These are phyloP conservation scores for Rhynchophorus ferrugineus DNA, from an alignment of 1,140 invertebrate genomes.

Conservation along the genomic window DNA sequence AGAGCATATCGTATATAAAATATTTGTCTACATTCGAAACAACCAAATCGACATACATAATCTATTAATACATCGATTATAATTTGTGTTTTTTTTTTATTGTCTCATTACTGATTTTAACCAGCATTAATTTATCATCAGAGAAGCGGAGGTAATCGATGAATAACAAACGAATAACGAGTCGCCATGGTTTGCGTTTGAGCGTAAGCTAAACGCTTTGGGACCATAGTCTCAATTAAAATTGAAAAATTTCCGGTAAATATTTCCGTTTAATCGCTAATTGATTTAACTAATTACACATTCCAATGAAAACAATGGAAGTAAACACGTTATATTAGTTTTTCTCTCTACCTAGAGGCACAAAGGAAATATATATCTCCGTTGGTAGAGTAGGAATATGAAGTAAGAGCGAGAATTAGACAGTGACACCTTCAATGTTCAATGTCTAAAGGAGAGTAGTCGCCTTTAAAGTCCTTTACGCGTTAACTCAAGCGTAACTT, in stretches of 20 bases:
- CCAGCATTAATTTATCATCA: constrained; percentile 25
- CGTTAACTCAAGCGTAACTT: constrained; percentile 17
- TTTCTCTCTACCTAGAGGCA: too few relatives aligned
- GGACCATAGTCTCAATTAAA: background rate
- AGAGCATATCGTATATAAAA: too few relatives aligned
- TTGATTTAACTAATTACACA: background rate
- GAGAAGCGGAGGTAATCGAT: constrained; percentile 25
- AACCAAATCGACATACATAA: background rate
- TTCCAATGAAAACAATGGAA: background rate
- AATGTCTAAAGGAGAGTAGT: constrained; percentile 4
- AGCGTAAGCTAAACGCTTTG: background rate
- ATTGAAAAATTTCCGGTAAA: background rate
- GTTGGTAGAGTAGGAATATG: too few relatives aligned
- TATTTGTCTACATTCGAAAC: background rate
- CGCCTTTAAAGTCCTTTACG: constrained; percentile 12
- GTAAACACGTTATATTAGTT: too few relatives aligned
- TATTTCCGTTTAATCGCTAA: constrained; percentile 4
- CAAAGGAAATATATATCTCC: too few relatives aligned
- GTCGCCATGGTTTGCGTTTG: constrained; percentile 3
- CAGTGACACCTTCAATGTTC: constrained; percentile 1
- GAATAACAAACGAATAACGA: constrained; percentile 26
- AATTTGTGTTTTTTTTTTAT: constrained; percentile 9
- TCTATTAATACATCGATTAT: constrained; percentile 7
- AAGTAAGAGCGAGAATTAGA: background rate
- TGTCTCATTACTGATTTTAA: constrained; percentile 11